Evolutionary conservation across 2,888 invertebrate species (phyloP).

Genomic region (Conchocele bisecta): DNA sequence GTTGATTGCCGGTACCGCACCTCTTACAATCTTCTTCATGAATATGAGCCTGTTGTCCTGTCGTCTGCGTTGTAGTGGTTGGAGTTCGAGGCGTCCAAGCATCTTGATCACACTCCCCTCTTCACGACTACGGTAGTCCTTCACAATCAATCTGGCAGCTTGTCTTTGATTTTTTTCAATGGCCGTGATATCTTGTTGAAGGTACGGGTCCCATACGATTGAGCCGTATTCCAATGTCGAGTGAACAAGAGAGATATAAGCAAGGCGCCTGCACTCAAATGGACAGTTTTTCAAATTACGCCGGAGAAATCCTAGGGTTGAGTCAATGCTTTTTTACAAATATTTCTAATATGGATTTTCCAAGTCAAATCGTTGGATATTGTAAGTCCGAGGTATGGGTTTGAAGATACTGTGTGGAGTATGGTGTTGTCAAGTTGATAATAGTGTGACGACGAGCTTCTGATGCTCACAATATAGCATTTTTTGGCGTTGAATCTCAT

Average conservation of each 20-base stretch:
- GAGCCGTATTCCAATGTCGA: conserved; percentile 6
- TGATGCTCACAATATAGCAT: conserved; percentile 9
- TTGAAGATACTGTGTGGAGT: conserved; percentile 6
- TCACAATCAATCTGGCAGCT: not conserved
- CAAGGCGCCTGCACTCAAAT: conserved; percentile 6
- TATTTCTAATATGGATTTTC: conserved; percentile 28
- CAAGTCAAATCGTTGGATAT: conserved; percentile 23
- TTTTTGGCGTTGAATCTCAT: conserved; percentile 14
- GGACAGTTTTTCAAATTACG: conserved; percentile 26
- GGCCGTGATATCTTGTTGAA: conserved; percentile 10
- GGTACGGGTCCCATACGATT: conserved; percentile 1
- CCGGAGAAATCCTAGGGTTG: conserved; percentile 25
- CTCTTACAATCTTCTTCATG: not conserved
- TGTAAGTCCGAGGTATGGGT: conserved; percentile 13
- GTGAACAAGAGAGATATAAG: conserved; percentile 6
- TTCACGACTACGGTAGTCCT: conserved; percentile 1
- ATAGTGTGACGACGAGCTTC: not conserved
- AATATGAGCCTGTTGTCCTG: not conserved
- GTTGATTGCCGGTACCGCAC: conserved; percentile 3
- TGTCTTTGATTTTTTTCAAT: conserved; percentile 2
- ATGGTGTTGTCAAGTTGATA: not conserved
- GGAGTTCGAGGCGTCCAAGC: not conserved
- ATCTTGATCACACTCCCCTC: not conserved
- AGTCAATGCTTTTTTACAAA: conserved; percentile 17
- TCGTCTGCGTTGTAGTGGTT: not conserved